Percentiles rank a stretch among this genome's conserved stretches.
Conservation (phyloP, 2,797 vertebrate genomes). For the Anguilla megastoma region DNA sequence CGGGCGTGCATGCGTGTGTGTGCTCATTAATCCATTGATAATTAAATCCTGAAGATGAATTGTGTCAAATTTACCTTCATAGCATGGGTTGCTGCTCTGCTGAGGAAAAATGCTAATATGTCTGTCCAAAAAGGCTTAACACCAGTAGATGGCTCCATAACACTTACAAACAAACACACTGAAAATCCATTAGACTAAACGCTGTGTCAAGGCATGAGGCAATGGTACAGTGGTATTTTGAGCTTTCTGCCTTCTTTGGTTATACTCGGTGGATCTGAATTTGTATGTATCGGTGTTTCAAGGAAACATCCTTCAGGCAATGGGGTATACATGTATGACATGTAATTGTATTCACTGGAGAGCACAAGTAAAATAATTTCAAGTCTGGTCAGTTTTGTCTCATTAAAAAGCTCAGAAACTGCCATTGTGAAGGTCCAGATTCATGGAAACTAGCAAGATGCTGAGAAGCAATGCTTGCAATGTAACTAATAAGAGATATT, state of each 20-base stretch:
- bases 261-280: slow-evolving; percentile 3
- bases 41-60: neutral
- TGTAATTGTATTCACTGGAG: neutral
- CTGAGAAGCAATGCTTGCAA: neutral
- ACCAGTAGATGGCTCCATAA: slow-evolving; percentile 69
- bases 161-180: slow-evolving; percentile 51
- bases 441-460: neutral
- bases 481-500: neutral
- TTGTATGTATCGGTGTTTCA: slow-evolving; percentile 4
- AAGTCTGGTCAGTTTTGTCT: neutral
- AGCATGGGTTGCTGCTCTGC: neutral
- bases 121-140: neutral
- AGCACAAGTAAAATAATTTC: neutral
- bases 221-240: neutral
- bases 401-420: neutral
- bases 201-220: slow-evolving; percentile 19
- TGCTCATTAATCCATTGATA: neutral
- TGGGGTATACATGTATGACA: neutral
- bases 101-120: neutral
- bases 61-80: neutral
- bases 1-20: no score
- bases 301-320: neutral
- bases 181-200: neutral
- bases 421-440: neutral
- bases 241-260: slow-evolving; percentile 8